phyloP scores from a whole-genome alignment of 1,140 invertebrate species.

The Calycopis cecrops region DNA sequence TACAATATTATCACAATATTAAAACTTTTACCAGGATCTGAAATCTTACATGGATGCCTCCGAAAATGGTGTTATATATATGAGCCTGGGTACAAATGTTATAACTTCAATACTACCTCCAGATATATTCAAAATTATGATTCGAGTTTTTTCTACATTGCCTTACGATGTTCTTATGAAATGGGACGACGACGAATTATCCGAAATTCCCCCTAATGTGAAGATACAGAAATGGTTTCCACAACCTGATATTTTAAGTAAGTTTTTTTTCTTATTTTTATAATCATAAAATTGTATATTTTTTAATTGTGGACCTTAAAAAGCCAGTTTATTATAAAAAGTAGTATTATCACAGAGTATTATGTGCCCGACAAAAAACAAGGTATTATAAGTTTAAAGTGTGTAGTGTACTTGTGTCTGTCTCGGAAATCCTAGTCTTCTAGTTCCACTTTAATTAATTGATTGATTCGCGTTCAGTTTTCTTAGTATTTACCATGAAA shows the following conservation, averaged over 20 bases:
- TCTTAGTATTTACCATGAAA: no score
- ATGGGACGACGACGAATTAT: constrained; percentile 54
- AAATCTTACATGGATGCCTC: constrained; percentile 35
- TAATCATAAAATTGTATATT: not conserved
- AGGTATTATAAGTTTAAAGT: no score
- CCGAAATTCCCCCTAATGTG: constrained; percentile 34
- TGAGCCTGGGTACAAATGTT: constrained; percentile 73
- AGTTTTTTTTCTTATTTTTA: not conserved
- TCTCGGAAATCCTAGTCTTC: no score
- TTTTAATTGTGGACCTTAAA: no score
- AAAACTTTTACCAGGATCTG: constrained; percentile 29
- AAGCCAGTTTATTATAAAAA: no score
- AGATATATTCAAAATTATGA: constrained; percentile 47
- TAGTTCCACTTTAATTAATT: no score
- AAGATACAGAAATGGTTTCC: constrained; percentile 70
- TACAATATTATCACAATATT: constrained; percentile 12
- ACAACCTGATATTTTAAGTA: constrained; percentile 37
- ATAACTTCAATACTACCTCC: constrained; percentile 51
- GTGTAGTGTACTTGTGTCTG: no score
- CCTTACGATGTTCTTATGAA: constrained; percentile 72
- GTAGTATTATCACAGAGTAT: no score
- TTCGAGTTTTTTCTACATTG: constrained; percentile 59
- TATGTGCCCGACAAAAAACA: no score
- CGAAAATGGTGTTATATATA: constrained; percentile 56
- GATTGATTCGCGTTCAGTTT: no score